Base-by-base conservation (phyloP, 2,888 invertebrate genomes). In the Drosophila monieri region DNA sequence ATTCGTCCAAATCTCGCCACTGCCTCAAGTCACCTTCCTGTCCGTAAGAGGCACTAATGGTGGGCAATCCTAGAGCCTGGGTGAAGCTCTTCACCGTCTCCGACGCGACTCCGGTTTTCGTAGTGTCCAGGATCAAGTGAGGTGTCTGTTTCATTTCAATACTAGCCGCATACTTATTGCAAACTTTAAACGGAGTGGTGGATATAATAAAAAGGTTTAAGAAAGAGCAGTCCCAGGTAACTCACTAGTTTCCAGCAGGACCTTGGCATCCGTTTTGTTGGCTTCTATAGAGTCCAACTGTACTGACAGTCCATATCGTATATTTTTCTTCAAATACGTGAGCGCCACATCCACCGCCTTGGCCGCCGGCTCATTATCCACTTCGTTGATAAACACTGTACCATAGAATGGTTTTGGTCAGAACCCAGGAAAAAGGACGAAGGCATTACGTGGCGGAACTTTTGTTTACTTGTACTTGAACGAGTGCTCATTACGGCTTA, bases 1-100 rank as follows among this genome's bases (percentile, higher is more conserved):
- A 94, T 0, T 93, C 93, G 55, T 94, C 93, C 58, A 97, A 92
- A 71, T 95, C 94, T 30, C 96, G 93, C 97, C 97, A 97, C 88
- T 96, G 95, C 53, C 96, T 90, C 48, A 97, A 92, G 91, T 97
- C 97, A 0, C 96, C 96, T 43, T 94, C 94, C 90, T 81, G 80
- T 0, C 97, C 97, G 88, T 95, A 97, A 6, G 97, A 96, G 0
- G 95, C 95, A 64, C 96, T 95, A 47, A 97, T 93, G 1, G 97
- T 97, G 0, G 97, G 97, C 74, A 97, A 89, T 0, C 94, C 95
- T 59, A 97, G 90, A 1, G 96, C 95, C 15, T 95, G 94, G 0
- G 96, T 95, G 89, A 97, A 95, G 0, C 96, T 95, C 91, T 97
- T 97, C 3, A 97, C 95, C 0, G 96, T 95, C 92, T 97, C 97